A percentile compares a stretch with the other conserved stretches of the same genome.
phyloP scores from a whole-genome alignment of 2,797 vertebrate genomes.

The Hyperoplus immaculatus region DNA sequence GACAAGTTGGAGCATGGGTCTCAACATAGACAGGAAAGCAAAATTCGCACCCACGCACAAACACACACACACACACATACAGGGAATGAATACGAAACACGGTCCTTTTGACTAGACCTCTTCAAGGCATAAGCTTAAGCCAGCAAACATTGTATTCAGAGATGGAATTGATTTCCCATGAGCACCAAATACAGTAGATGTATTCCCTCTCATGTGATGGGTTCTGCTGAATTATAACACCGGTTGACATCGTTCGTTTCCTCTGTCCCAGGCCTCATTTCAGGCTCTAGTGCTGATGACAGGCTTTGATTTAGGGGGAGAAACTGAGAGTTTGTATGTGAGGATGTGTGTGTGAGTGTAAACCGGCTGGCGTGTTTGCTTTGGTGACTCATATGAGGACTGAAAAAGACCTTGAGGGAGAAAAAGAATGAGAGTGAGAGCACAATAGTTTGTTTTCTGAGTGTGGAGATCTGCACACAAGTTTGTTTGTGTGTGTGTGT shows the following conservation, averaged over 20 bases:
- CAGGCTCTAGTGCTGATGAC: slow-evolving; percentile 64
- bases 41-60: background rate
- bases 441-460: slow-evolving; percentile 54
- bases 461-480: slow-evolving; percentile 13
- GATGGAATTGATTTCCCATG: slow-evolving; percentile 67
- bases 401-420: slow-evolving; percentile 57
- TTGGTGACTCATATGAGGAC: slow-evolving; percentile 53
- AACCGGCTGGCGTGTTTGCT: slow-evolving; percentile 33
- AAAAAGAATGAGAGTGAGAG: slow-evolving; percentile 45
- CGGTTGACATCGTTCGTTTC: slow-evolving; percentile 65
- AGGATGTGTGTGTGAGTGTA: slow-evolving; percentile 27
- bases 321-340: slow-evolving; percentile 51
- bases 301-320: slow-evolving; percentile 57
- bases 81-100: background rate
- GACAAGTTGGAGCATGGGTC: slow-evolving; percentile 47
- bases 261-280: slow-evolving; percentile 62
- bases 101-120: slow-evolving; percentile 22
- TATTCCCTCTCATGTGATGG: slow-evolving; percentile 60
- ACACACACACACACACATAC: background rate
- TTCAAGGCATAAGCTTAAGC: slow-evolving; percentile 25
- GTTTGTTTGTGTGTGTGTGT: slow-evolving; percentile 29
- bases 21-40: slow-evolving; percentile 11
- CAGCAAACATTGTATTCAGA: slow-evolving; percentile 48
- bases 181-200: slow-evolving; percentile 58
- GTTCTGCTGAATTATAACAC: slow-evolving; percentile 65